Evolutionary conservation across 2,113 vertebrate species (phyloP).

Genomic region (Damaliscus lunatus): DNA sequence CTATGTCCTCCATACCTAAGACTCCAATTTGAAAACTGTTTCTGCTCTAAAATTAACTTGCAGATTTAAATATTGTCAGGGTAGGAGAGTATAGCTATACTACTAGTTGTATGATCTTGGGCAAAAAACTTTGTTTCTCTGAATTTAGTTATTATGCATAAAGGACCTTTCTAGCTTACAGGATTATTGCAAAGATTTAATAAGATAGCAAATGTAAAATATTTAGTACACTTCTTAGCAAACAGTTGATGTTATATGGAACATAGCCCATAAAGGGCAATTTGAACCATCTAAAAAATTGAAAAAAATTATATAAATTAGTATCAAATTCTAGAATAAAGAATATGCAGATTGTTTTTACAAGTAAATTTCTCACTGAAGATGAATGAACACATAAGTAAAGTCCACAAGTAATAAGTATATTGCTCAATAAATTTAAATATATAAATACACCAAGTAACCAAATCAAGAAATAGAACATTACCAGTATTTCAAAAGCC

Average conservation of each 20-base stretch:
- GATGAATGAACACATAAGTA: neutral
- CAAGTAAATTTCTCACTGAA: neutral
- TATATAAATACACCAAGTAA: neutral
- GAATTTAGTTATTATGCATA: neutral
- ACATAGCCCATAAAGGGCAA: neutral
- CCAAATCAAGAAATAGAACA: neutral
- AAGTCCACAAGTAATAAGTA: neutral
- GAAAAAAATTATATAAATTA: conserved; percentile 1
- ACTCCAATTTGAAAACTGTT: neutral
- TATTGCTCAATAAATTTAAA: neutral
- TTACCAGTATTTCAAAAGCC: neutral
- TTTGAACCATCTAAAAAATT: neutral
- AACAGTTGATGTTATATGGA: neutral
- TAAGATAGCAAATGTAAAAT: neutral
- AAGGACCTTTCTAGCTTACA: neutral
- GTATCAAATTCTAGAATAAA: neutral
- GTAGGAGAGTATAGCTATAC: neutral
- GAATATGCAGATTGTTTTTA: neutral
- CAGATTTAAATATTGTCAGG: neutral
- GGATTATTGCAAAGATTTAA: neutral
- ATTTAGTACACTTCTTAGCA: neutral
- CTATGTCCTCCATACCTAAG: neutral
- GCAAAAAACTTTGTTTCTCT: neutral
- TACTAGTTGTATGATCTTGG: neutral
- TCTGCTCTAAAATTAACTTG: neutral